phyloP scores from a whole-genome alignment of 2,888 invertebrate genomes.

The Himalopsyche japonica region DNA sequence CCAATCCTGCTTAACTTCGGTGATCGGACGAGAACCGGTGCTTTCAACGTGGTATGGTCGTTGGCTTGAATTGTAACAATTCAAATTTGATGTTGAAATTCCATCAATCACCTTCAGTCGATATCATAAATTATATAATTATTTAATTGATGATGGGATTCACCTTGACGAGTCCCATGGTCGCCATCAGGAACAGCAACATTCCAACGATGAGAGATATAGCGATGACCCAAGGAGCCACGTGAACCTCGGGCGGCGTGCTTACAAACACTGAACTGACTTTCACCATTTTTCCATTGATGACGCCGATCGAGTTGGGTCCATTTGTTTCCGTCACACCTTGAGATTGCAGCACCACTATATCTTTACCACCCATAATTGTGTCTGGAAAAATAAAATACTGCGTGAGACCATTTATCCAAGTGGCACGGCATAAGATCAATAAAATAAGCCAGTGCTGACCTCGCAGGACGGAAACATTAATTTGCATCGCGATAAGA shows the following conservation, averaged over 20 bases:
- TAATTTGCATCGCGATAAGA: conserved; percentile 46
- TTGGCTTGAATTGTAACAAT: too few relatives aligned
- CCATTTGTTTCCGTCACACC: conserved; percentile 42
- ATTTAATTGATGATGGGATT: conserved; percentile 42
- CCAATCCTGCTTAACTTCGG: conserved; percentile 55
- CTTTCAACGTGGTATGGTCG: conserved; percentile 52
- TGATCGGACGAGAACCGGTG: conserved; percentile 56
- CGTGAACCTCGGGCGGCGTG: conserved; percentile 42
- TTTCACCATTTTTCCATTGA: conserved; percentile 38
- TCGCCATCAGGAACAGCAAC: conserved; percentile 43
- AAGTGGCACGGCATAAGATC: not conserved
- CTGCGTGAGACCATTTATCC: too few relatives aligned
- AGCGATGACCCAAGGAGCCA: conserved; percentile 45
- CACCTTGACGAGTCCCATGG: conserved; percentile 41
- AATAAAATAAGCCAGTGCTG: conserved; percentile 29
- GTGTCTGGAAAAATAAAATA: not conserved
- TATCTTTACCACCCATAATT: conserved; percentile 44
- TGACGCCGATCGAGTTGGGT: conserved; percentile 39
- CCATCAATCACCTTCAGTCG: too few relatives aligned
- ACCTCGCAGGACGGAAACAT: conserved; percentile 46
- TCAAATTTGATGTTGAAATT: too few relatives aligned
- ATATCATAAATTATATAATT: too few relatives aligned
- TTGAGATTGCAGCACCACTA: conserved; percentile 47
- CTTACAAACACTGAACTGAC: conserved; percentile 49
- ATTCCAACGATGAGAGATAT: conserved; percentile 46